These are phyloP conservation scores for Melitaea cinxia DNA, from an alignment of 1,140 invertebrate genomes.

Conservation along the genomic window DNA sequence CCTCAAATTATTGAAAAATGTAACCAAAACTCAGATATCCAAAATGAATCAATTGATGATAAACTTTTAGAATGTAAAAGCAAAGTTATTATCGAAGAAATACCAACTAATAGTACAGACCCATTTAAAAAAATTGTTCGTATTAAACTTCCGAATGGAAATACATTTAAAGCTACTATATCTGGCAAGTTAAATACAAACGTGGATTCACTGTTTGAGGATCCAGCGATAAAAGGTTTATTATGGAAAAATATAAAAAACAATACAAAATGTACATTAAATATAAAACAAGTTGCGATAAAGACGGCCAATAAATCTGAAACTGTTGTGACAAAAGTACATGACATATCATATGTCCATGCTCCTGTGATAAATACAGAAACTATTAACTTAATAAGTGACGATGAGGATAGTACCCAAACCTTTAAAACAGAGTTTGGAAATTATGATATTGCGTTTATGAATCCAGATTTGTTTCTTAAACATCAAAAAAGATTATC, in stretches of 20 bases:
- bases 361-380: conserved; percentile 38
- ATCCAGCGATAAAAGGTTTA: conserved; percentile 50
- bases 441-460: conserved; percentile 39
- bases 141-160: conserved; percentile 61
- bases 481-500: conserved; percentile 61
- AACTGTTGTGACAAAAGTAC: conserved; percentile 25
- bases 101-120: conserved; percentile 35
- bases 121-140: conserved; percentile 50
- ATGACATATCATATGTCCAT: conserved; percentile 22
- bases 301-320: conserved; percentile 19
- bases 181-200: conserved; percentile 52
- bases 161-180: conserved; percentile 59
- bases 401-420: conserved; percentile 58
- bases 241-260: conserved; percentile 47
- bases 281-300: conserved; percentile 54
- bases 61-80: conserved; percentile 14
- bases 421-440: conserved; percentile 61
- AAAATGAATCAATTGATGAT: not conserved
- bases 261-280: conserved; percentile 56
- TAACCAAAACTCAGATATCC: not conserved
- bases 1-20: not conserved
- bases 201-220: conserved; percentile 54
- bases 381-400: conserved; percentile 67
- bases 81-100: conserved; percentile 42
- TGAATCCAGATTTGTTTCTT: conserved; percentile 37